Base-by-base conservation (phyloP, 2,888 invertebrate species). In the Phytoseiulus persimilis region DNA sequence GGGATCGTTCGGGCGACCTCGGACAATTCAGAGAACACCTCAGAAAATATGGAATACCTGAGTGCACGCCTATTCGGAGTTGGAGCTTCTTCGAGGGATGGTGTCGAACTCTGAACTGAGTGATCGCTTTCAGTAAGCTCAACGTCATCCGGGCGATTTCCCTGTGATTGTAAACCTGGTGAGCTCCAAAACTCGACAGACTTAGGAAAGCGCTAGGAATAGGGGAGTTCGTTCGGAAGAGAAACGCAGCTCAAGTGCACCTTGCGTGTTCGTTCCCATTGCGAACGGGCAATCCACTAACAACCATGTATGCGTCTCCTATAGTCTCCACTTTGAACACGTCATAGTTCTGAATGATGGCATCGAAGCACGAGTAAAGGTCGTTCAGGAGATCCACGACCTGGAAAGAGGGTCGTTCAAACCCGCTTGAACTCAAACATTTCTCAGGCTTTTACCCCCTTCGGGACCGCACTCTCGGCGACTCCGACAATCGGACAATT, bases 111-210 rank as follows among this genome's bases (percentile, higher is more conserved):
- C 95, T 94, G 91, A 96, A 95, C 31, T 94, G 94, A 93, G 93
- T 45, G 23, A 96, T 95, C 39, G 94, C 94, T 90, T 95, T 95
- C 83, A 96, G 93, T n/a, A 96, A 93, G 92, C 95, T 95, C 1
- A 96, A 92, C 0, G 96, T 95, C 93, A 96, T 94, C 0, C 96
- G 95, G 0, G 96, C 96, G 45, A 96, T 95, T 92, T 96, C 96
- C 0, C 95, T 0, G 95, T 96, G 92, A 96, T 96, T 2, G 83
- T 11, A 11, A 28, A 83, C 1, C 31, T 28, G 6, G 18, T 31
- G 14, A 83, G 11, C 0, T 6, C 31, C 83, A 2, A 28, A 3
- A 28, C 2, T 18, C 33, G 31, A 11, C 18, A 83, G 83, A 31
- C 18, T 23, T 1, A 23, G 2, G 31, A 83, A 83, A 3, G 83